phyloP scores from a whole-genome alignment of 2,113 vertebrate species.

The Hypomesus transpacificus region DNA sequence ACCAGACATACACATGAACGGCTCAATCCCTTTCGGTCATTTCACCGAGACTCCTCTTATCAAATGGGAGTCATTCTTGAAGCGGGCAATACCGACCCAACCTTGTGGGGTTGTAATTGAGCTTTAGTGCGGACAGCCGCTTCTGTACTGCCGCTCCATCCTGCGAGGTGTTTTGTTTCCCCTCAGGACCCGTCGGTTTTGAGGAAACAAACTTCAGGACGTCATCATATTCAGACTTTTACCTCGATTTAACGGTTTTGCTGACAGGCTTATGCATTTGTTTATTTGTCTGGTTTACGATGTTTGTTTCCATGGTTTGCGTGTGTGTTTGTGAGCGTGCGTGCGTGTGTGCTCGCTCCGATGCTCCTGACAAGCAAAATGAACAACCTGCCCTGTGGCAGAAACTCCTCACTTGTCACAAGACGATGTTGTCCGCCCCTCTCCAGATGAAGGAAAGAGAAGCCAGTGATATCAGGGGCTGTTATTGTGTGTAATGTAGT shows the following conservation, averaged over 20 bases:
- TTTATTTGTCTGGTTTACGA: neutral
- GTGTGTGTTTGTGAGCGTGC: neutral
- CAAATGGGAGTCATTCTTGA: neutral
- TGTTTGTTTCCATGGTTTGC: conserved; percentile 7
- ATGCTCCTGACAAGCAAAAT: neutral
- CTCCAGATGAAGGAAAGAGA: neutral
- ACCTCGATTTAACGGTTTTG: conserved; percentile 6
- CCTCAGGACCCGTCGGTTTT: conserved; percentile 4
- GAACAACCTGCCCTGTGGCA: neutral
- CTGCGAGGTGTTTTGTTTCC: neutral
- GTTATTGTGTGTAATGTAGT: neutral
- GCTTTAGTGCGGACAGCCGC: too few species aligned
- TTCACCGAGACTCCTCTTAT: neutral
- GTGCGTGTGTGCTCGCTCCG: conserved; percentile 6
- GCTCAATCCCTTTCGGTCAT: too few species aligned
- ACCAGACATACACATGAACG: too few species aligned
- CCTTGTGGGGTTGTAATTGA: too few species aligned
- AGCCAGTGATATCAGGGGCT: neutral
- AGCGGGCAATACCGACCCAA: too few species aligned
- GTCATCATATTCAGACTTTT: conserved; percentile 1
- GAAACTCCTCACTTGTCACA: too few species aligned
- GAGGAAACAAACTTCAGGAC: neutral
- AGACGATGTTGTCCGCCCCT: neutral
- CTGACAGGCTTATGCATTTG: conserved; percentile 22
- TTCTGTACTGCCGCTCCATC: too few species aligned